These are phyloP conservation scores for Reticulitermes speratus DNA, from an alignment of 1,140 invertebrate species.

Conservation along the genomic window DNA sequence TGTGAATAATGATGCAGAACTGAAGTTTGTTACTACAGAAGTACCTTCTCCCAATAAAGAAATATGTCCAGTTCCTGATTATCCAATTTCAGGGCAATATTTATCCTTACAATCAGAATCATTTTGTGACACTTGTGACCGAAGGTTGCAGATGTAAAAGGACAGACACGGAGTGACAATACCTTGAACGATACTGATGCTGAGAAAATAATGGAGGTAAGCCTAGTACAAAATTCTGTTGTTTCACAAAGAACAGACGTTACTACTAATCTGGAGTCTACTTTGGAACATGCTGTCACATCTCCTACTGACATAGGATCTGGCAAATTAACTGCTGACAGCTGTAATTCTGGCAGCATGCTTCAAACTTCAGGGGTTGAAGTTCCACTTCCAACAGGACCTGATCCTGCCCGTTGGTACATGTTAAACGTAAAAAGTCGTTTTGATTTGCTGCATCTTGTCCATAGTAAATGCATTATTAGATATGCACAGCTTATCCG, in stretches of 20 bases:
- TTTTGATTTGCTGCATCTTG: slow-evolving; percentile 18
- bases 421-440: neutral
- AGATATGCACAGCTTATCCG: slow-evolving; percentile 6
- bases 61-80: neutral
- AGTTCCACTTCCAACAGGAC: slow-evolving; percentile 10
- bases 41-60: neutral
- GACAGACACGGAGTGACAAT: neutral
- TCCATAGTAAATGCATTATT: neutral
- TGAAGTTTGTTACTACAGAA: neutral
- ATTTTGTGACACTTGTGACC: neutral
- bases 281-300: neutral
- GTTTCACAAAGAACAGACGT: neutral
- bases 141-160: neutral
- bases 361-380: neutral
- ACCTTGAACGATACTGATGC: neutral
- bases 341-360: neutral
- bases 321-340: neutral
- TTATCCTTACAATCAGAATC: neutral
- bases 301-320: neutral
- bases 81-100: neutral
- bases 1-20: neutral
- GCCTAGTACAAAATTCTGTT: neutral
- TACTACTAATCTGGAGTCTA: neutral
- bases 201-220: neutral
- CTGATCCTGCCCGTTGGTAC: neutral